Base-by-base conservation (phyloP, 2,797 vertebrate genomes). In the Diplodus sargus region DNA sequence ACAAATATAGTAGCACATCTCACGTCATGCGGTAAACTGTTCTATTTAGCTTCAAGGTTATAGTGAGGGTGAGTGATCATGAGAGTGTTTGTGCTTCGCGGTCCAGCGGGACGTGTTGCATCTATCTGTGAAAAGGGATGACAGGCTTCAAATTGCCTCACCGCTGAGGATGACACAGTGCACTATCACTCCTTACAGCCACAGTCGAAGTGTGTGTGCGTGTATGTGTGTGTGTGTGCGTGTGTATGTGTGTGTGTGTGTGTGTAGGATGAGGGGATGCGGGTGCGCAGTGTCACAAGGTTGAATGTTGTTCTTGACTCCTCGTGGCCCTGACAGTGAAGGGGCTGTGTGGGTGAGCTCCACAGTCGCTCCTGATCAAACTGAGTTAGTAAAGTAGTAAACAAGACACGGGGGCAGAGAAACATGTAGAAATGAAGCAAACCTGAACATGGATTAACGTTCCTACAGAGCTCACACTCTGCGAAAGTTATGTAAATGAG, bases 91-190 rank as follows among this genome's bases (percentile, higher is more conserved):
- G 85, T 91, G 75, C 88, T 90, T 65, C 74, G 81, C 75, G 49
- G 82, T 89, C 88, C 83, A 79, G 62, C 16, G 88, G 84, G 89
- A 85, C 28, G 34, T 85, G 84, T 84, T 74, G 86, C 70, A 81
- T 89, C 77, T 84, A 68, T 87, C 85, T 84, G 85, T 77, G 81
- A 85, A 85, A 83, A 70, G 67, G 81, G 82, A 76, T 87, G 78
- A 91, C 86, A 84, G 82, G 81, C 82, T 83, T 87, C 85, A 88
- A 87, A 92, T 81, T 79, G 82, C 89, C 87, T 90, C 78, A 74
- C 68, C 3, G 52, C 79, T 78, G 78, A 85, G 80, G 54, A 86
- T 87, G 89, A 90, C 87, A 90, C 85, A 82, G 79, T 48, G 79
- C 81, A 76, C 87, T 72, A 87, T 78, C 87, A 81, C 73, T 87